Evolutionary conservation across 2,888 invertebrate genomes (phyloP).

Genomic region (Tolmerus cingulatus): DNA sequence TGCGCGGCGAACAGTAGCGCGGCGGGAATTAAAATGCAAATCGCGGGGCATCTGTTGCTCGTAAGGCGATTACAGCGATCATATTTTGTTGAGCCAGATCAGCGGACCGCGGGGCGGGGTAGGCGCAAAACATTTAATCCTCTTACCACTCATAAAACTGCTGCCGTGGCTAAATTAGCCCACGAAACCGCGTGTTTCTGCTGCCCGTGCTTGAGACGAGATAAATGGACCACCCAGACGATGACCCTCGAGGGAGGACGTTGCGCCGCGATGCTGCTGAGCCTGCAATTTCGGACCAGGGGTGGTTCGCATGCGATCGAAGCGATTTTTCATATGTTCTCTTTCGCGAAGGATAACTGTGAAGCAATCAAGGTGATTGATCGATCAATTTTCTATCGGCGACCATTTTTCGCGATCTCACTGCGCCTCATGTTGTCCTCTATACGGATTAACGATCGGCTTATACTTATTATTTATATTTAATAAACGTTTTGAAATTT

Average conservation of each 20-base stretch:
- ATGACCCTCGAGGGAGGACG: background rate
- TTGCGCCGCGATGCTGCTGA: background rate
- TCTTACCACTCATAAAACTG: constrained; percentile 18
- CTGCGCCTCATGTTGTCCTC: background rate
- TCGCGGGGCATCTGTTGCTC: constrained; percentile 2
- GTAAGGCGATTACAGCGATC: constrained; percentile 33
- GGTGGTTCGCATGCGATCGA: background rate
- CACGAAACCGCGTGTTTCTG: constrained; percentile 3
- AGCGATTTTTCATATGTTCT: background rate
- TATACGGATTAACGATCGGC: background rate
- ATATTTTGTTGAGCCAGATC: constrained; percentile 29
- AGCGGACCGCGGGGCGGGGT: background rate
- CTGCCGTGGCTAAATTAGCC: constrained; percentile 24
- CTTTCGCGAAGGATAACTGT: background rate
- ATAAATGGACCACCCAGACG: constrained; percentile 34
- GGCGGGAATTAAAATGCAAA: constrained; percentile 31
- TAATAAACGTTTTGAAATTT: no score
- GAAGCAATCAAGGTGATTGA: constrained; percentile 16
- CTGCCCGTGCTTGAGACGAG: background rate
- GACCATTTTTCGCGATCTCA: background rate
- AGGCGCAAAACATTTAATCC: constrained; percentile 34
- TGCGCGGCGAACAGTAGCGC: background rate
- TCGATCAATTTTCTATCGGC: constrained; percentile 18
- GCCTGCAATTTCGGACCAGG: background rate
- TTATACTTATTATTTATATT: background rate